Base-by-base conservation (phyloP, 2,113 vertebrate genomes). In the Esox niger region DNA sequence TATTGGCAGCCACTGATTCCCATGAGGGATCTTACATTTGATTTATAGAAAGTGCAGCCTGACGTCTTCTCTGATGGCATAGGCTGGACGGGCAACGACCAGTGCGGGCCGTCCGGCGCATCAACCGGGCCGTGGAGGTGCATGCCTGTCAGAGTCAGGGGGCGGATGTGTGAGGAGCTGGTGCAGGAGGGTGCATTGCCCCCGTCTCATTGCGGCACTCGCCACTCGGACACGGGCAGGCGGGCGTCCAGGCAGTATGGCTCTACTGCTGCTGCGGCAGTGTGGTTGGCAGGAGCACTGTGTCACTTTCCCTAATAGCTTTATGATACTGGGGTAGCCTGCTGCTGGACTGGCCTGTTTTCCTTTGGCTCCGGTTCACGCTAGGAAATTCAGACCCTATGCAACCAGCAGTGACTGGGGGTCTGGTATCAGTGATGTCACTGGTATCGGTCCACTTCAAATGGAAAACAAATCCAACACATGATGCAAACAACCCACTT, bases 1-100 rank as follows among this genome's bases (percentile, higher is more conserved):
- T 23, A n/a, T 25, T 77, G 72, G 70, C 69, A 81, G 60, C 26
- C 46, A 58, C 23, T 56, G 17, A 66, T 33, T 73, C 62, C 62
- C 35, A 31, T 35, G 30, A 25, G n/a, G 69, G 11, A 58, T 70
- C 66, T 72, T 62, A 69, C 72, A 75, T 81, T 78, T 84, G 84
- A 89, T 89, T 89, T 84, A 83, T 89, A 77, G 80, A 81, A 69
- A 78, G 81, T 87, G 78, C 81, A 76, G 79, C 79, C 79, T 78
- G 76, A 87, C 83, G 82, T 82, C 72, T 81, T 86, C 81, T 77
- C 66, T 80, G 79, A 82, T 87, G 86, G 86, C 83, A 83, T 84
- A 79, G 79, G 77, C 79, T 69, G 61, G 77, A 17, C 17, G 38
- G 30, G 78, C 83, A 80, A 81, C 78, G 81, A 87, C 86, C 87